A percentile compares a stretch with the other conserved stretches of the same genome.
Evolutionary conservation across 2,888 invertebrate genomes (phyloP).

Genomic region (Protophormia terraenovae): DNA sequence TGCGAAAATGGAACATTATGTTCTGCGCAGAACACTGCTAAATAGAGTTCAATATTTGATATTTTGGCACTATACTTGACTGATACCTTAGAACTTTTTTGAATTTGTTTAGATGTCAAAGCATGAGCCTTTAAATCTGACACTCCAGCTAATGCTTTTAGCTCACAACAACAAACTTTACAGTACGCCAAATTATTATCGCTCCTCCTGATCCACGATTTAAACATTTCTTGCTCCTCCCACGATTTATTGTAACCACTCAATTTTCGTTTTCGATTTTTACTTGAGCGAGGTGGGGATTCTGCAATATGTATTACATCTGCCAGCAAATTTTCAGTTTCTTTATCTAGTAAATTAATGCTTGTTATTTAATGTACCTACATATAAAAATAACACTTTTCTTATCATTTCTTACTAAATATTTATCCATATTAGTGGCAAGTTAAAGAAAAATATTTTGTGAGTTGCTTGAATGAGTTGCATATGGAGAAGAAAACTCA

Average conservation of each 20-base stretch:
- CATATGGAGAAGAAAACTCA: no score
- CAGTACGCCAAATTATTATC: no score
- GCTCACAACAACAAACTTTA: background rate
- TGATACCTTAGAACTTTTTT: background rate
- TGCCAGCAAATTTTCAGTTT: background rate
- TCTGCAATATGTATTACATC: background rate
- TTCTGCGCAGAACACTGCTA: background rate
- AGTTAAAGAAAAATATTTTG: no score
- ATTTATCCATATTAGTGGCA: background rate
- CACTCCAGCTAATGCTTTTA: background rate
- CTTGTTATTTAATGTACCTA: background rate
- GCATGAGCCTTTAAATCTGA: conserved; percentile 7
- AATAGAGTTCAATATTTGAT: background rate
- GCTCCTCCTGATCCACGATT: no score
- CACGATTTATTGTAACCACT: background rate
- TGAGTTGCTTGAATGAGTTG: no score
- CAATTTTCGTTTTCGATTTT: background rate
- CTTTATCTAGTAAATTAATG: background rate
- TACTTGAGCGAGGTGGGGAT: background rate
- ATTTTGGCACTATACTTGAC: background rate
- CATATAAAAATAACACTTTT: background rate
- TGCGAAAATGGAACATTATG: no score
- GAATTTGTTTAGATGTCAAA: conserved; percentile 1
- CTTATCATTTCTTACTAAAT: background rate
- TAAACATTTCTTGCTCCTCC: background rate